These are phyloP conservation scores for Callyntrura guangdongensis DNA, from an alignment of 2,888 invertebrate species.

Conservation along the genomic window DNA sequence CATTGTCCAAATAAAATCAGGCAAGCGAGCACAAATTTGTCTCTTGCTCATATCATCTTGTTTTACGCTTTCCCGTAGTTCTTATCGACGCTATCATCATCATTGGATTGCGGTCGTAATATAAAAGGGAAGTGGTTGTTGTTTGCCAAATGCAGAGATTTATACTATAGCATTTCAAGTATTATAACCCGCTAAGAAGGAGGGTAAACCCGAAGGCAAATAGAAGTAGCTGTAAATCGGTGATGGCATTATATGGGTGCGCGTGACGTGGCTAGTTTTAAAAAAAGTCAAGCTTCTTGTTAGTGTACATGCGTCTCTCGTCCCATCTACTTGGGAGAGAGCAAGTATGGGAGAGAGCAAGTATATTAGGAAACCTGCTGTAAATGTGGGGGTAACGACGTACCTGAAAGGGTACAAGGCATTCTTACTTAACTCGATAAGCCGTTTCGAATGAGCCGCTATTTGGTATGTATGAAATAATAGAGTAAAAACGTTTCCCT, in stretches of 20 bases:
- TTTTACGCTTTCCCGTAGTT: neutral
- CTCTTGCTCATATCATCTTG: conserved; percentile 33
- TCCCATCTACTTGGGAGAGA: neutral
- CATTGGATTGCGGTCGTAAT: neutral
- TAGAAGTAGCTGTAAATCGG: no score
- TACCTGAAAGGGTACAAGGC: no score
- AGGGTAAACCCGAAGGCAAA: no score
- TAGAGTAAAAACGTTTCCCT: no score
- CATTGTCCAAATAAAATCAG: conserved; percentile 41
- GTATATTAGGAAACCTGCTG: no score
- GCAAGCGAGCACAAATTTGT: conserved; percentile 63
- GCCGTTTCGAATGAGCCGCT: no score
- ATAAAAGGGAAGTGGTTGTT: conserved; percentile 28
- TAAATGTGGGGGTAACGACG: no score
- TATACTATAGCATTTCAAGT: neutral
- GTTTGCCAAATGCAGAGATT: conserved; percentile 7
- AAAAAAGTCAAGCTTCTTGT: no score
- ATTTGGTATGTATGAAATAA: no score
- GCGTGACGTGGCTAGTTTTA: no score
- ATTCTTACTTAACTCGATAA: no score
- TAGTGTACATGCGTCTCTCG: neutral
- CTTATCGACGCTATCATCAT: conserved; percentile 12
- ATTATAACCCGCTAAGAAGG: neutral
- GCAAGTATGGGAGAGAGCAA: neutral
- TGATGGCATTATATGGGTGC: no score